Conservation (phyloP, 2,113 vertebrate species). For the Struthidea cinerea region DNA sequence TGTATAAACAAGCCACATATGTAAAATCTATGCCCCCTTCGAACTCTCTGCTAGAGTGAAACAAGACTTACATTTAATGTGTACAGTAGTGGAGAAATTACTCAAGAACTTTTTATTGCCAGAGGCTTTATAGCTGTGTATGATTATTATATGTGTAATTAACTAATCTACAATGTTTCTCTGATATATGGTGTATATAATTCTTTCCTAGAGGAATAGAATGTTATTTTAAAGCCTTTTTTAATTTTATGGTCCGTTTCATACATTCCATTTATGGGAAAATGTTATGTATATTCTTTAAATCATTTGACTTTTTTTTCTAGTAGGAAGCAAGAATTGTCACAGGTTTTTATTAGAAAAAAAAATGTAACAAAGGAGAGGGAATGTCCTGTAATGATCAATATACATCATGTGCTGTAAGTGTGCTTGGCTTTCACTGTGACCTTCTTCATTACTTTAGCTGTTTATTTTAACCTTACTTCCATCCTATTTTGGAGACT, state of each 20-base stretch:
- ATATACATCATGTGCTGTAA: not conserved
- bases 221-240: not conserved
- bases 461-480: not conserved
- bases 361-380: not conserved
- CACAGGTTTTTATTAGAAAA: not conserved
- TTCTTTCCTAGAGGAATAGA: not conserved
- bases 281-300: not conserved
- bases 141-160: slow-evolving; percentile 32
- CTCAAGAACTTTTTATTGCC: slow-evolving; percentile 8
- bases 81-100: not conserved
- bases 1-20: not conserved
- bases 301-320: not conserved
- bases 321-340: not conserved
- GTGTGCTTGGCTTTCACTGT: not conserved
- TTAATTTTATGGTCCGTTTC: not conserved
- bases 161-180: slow-evolving; percentile 5
- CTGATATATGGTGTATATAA: not conserved
- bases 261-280: not conserved
- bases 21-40: not conserved
- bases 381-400: not conserved
- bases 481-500: not conserved
- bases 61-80: not conserved
- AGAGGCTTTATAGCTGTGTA: not conserved
- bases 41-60: not conserved
- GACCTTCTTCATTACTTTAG: not conserved